phyloP scores from a whole-genome alignment of 2,113 vertebrate genomes.

The Stomatorhinus ivindoensis region DNA sequence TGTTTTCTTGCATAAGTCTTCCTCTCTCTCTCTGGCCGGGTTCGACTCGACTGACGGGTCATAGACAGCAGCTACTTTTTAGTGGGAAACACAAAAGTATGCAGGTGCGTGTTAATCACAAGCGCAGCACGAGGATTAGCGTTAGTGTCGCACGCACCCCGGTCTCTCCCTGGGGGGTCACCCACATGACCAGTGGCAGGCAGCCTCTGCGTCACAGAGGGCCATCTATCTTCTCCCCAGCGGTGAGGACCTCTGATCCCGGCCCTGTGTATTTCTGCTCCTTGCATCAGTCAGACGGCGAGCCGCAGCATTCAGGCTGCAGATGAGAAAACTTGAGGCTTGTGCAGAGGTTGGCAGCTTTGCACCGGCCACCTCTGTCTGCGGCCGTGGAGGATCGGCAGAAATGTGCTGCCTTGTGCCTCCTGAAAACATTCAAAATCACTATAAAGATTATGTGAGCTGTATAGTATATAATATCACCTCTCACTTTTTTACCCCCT shows the following conservation, averaged over 20 bases:
- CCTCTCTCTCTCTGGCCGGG: conserved; percentile 16
- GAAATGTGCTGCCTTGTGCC: not conserved
- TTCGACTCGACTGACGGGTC: conserved; percentile 2
- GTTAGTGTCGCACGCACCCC: not conserved
- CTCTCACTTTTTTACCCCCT: conserved; percentile 23
- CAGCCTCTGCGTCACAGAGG: not conserved
- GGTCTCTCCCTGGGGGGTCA: not conserved
- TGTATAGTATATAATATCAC: conserved; percentile 64
- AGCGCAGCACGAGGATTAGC: not conserved
- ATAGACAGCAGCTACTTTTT: not conserved
- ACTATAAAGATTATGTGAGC: conserved; percentile 58
- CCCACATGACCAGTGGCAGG: not conserved
- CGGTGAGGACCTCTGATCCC: not conserved
- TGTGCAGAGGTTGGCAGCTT: not conserved
- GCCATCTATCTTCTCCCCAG: not conserved
- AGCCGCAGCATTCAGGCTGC: not conserved
- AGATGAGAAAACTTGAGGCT: not conserved
- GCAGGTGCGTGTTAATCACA: not conserved
- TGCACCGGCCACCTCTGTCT: not conserved
- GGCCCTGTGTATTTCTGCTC: not conserved
- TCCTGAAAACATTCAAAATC: not conserved
- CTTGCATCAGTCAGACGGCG: conserved; percentile 1
- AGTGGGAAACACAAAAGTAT: not conserved
- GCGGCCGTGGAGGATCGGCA: not conserved
- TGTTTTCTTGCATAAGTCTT: conserved; percentile 8